phyloP scores from a whole-genome alignment of 64 coral and sea anemone species.

The Cladopsammia gracilis region DNA sequence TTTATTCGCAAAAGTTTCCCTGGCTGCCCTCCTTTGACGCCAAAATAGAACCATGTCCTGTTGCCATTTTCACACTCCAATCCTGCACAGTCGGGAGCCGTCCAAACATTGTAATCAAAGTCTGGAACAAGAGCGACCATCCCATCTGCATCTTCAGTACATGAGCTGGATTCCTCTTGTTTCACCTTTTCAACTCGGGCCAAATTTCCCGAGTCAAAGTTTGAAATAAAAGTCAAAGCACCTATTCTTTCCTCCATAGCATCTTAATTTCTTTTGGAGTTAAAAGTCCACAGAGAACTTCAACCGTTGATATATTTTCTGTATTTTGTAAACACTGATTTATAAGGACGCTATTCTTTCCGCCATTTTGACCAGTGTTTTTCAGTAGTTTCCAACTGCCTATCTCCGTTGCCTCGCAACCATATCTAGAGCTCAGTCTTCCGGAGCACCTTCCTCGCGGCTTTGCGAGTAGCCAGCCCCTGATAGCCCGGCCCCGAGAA shows the following conservation, averaged over 20 bases:
- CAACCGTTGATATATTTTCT: background rate
- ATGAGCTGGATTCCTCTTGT: constrained; percentile 53
- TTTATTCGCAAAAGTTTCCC: constrained; percentile 93
- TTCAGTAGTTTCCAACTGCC: constrained; percentile 44
- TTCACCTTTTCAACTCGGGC: constrained; percentile 91
- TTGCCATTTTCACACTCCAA: constrained; percentile 92
- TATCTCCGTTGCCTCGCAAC: constrained; percentile 86
- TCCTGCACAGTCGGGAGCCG: constrained; percentile 90
- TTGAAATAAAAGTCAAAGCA: constrained; percentile 93
- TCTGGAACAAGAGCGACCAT: constrained; percentile 48
- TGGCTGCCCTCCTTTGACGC: constrained; percentile 83
- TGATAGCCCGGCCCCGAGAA: too few species aligned
- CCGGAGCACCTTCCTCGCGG: background rate
- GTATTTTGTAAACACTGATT: background rate
- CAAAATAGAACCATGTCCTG: constrained; percentile 99
- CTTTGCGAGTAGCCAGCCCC: too few species aligned
- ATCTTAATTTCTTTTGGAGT: background rate
- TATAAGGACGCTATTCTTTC: background rate
- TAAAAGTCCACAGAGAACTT: background rate
- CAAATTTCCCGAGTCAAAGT: constrained; percentile 99
- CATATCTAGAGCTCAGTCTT: constrained; percentile 42
- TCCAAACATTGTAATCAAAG: constrained; percentile 98
- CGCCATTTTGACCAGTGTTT: constrained; percentile 11
- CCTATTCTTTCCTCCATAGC: constrained; percentile 94
- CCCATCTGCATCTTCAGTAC: constrained; percentile 24